phyloP scores from a whole-genome alignment of 1,140 invertebrate species.

The Eupeodes corollae region DNA sequence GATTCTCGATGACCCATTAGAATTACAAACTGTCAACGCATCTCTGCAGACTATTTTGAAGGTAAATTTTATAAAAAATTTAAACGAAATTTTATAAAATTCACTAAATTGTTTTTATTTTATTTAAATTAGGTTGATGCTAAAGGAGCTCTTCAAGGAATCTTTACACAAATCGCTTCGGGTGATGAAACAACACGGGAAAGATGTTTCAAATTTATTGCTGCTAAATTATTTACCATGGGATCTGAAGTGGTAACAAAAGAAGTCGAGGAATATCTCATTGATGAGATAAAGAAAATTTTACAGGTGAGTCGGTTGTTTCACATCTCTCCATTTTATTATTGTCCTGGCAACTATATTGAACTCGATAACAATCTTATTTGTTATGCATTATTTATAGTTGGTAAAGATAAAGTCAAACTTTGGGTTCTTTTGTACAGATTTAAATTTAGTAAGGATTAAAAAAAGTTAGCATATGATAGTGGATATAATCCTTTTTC shows the following conservation, averaged over 20 bases:
- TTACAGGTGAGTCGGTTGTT: constrained; percentile 47
- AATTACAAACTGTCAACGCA: constrained; percentile 68
- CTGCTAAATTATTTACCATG: constrained; percentile 68
- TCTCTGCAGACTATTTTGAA: constrained; percentile 49
- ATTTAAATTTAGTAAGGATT: too few relatives aligned
- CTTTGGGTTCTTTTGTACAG: too few relatives aligned
- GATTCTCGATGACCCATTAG: constrained; percentile 69
- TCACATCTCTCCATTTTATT: background rate
- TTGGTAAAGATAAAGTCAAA: too few relatives aligned
- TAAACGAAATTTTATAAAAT: background rate
- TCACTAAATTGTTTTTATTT: background rate
- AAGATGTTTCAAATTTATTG: constrained; percentile 78
- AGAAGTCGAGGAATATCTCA: constrained; percentile 76
- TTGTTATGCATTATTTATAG: background rate
- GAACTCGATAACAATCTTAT: background rate
- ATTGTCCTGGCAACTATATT: constrained; percentile 1
- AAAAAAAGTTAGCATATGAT: too few relatives aligned
- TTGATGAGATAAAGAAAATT: constrained; percentile 79
- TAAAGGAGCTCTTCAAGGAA: constrained; percentile 62
- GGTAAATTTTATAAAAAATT: constrained; percentile 12
- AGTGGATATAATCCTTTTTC: too few relatives aligned
- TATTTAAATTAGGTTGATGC: constrained; percentile 35
- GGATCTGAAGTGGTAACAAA: constrained; percentile 67
- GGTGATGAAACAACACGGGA: constrained; percentile 67
- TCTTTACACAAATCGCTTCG: constrained; percentile 77